Percentiles rank a stretch among this genome's conserved stretches.
These are phyloP conservation scores for Phrynocephalus guinanensis DNA, from an alignment of 2,797 vertebrate genomes.

Conservation along the genomic window DNA sequence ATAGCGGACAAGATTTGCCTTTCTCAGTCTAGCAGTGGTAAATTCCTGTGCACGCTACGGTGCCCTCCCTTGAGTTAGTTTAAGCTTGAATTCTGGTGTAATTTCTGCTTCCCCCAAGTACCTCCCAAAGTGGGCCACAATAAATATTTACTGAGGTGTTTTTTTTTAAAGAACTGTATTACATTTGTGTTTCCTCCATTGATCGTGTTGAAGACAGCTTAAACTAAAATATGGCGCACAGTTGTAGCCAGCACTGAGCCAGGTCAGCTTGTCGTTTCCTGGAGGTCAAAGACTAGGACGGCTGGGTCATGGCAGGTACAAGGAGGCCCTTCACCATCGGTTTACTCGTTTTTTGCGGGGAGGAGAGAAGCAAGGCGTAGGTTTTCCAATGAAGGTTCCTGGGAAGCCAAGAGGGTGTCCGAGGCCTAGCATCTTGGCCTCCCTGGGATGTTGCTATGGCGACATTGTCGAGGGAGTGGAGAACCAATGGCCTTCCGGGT, in stretches of 20 bases:
- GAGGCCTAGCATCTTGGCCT: neutral
- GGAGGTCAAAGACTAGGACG: neutral
- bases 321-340: neutral
- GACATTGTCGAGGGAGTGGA: too few species aligned
- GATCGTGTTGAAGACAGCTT: neutral
- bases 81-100: neutral
- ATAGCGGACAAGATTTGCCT: neutral
- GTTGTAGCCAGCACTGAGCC: too few species aligned
- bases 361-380: neutral
- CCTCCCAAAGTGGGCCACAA: neutral
- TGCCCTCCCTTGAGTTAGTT: neutral
- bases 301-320: neutral
- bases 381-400: neutral
- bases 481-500: neutral
- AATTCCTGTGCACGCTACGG: neutral
- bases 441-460: neutral
- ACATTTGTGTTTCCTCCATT: neutral
- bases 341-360: neutral
- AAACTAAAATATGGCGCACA: neutral
- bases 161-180: neutral
- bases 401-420: neutral
- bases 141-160: neutral
- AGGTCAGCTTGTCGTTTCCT: neutral
- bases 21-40: neutral
- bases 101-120: neutral